These are phyloP conservation scores for Mus musculus DNA, from an alignment of 2,113 vertebrate genomes.

Conservation along the genomic window DNA sequence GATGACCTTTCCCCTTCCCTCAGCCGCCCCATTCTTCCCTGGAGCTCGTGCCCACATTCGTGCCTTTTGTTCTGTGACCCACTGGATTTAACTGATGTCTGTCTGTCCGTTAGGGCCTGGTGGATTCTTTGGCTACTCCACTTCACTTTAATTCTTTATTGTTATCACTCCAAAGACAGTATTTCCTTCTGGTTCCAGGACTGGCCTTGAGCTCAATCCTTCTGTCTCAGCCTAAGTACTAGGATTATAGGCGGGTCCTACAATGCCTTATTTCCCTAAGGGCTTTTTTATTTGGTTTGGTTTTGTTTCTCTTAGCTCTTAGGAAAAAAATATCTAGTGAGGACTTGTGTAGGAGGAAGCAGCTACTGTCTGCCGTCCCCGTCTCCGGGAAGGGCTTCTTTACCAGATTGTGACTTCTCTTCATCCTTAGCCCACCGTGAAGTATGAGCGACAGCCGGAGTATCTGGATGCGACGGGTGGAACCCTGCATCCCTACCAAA, in stretches of 20 bases:
- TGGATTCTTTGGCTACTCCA: background rate
- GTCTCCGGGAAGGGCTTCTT: background rate
- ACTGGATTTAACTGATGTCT: background rate
- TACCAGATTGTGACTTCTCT: slow-evolving; percentile 41
- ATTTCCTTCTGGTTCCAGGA: background rate
- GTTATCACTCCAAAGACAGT: background rate
- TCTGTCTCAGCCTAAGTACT: background rate
- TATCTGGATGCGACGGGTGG: slow-evolving; percentile 96
- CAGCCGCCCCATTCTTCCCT: background rate
- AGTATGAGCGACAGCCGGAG: slow-evolving; percentile 96
- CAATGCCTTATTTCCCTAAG: background rate
- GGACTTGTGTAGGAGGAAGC: background rate
- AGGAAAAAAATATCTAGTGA: background rate
- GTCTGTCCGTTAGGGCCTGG: background rate
- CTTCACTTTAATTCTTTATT: background rate
- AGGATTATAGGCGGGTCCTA: background rate
- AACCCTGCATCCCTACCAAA: slow-evolving; percentile 96
- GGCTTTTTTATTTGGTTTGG: background rate
- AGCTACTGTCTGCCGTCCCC: background rate
- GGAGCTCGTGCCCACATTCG: background rate
- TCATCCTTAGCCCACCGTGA: slow-evolving; percentile 93
- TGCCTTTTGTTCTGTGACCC: background rate
- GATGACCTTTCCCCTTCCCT: background rate
- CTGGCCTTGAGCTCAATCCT: background rate
- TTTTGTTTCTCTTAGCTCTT: background rate